phyloP scores from a whole-genome alignment of 2,888 invertebrate genomes.

The Nowickia ferox region DNA sequence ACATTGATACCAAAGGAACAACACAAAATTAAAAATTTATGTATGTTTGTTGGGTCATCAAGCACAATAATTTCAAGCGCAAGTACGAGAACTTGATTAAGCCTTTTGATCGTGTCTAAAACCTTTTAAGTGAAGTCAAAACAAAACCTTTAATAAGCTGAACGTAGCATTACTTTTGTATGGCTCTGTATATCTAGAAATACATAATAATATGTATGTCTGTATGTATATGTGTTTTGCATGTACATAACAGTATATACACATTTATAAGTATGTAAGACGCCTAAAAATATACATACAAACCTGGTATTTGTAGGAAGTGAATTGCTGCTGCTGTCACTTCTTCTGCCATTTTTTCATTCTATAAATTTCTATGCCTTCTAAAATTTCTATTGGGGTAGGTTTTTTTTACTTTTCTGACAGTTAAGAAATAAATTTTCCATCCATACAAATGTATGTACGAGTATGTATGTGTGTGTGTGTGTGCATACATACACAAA shows the following conservation, averaged over 20 bases:
- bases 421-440: neutral
- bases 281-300: slow-evolving; percentile 67
- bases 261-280: neutral
- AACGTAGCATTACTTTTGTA: neutral
- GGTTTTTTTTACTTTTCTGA: slow-evolving; percentile 47
- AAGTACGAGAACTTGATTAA: no score
- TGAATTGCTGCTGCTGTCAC: slow-evolving; percentile 46
- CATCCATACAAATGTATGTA: neutral
- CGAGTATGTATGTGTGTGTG: neutral
- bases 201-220: neutral
- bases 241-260: neutral
- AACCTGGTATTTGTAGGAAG: slow-evolving; percentile 71
- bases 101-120: no score
- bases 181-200: neutral
- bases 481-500: neutral
- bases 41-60: no score
- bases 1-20: no score
- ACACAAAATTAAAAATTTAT: no score
- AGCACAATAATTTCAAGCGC: no score
- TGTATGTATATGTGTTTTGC: neutral
- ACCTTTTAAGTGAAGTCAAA: no score
- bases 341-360: slow-evolving; percentile 18
- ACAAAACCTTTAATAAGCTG: neutral
- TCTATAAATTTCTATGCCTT: slow-evolving; percentile 29
- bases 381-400: slow-evolving; percentile 59